Base-by-base conservation (phyloP, 2,797 vertebrate species). In the Glyptemys insculpta region DNA sequence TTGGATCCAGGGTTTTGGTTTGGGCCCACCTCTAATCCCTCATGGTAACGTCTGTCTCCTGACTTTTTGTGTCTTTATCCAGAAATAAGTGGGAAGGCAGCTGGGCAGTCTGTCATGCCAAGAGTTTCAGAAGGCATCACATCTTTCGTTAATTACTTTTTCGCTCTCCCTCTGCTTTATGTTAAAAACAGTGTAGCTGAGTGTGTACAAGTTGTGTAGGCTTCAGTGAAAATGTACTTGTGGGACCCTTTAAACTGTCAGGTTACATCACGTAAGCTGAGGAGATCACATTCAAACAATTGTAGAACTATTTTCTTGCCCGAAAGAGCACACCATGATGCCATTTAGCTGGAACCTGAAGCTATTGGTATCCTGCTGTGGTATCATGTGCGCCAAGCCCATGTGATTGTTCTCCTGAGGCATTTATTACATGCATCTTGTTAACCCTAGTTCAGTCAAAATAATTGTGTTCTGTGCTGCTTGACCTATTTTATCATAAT, bases 401-500 rank as follows among this genome's bases (percentile, higher is more conserved):
- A 96, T 96, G 92, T 96, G 97, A 97, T 97, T 97, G 93, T 90
- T 96, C 97, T 98, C 98, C 96, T 92, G 97, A 97, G 97, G 96
- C 97, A 94, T 96, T 97, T 94, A 92, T 97, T 97, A 97, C 93
- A 96, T 97, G 96, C 95, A 96, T 97, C 97, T 97, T 97, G 96
- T 98, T 98, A 97, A 98, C 97, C 97, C 96, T 95, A 86, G 93
- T 91, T 96, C 96, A 95, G 95, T 97, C 96, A 96, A 96, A 98
- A 97, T 97, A 96, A 92, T 95, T 86, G 93, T 89, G 90, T 96
- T 96, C 87, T 31, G 89, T 97, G 91, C 94, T 98, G 96, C 97
- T 97, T 97, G 97, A 98, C 96, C 97, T 98, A 95, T 97, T 98
- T 98, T 95, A 97, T 92, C 96, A 96, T 96, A 93, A 97, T 96